phyloP scores from a whole-genome alignment of 1,140 invertebrate genomes.

The Heliconius hermathena region DNA sequence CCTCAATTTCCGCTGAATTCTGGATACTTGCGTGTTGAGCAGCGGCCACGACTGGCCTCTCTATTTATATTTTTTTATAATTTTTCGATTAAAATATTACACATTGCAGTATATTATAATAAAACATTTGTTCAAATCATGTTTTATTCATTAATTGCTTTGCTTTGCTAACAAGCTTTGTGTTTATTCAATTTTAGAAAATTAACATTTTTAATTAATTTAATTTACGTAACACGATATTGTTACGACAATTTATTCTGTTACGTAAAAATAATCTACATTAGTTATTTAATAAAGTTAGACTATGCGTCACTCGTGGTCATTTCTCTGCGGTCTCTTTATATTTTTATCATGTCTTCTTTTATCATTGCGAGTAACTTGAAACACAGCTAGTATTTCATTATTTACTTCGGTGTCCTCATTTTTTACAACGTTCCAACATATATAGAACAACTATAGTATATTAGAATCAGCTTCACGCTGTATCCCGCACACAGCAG shows the following conservation, averaged over 20 bases:
- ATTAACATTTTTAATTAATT: slow-evolving; percentile 7
- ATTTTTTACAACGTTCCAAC: neutral
- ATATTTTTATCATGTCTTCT: slow-evolving; percentile 8
- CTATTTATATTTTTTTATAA: no score
- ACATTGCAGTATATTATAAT: neutral
- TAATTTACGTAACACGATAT: neutral
- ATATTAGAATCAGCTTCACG: no score
- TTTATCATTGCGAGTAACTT: slow-evolving; percentile 12
- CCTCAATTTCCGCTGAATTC: no score
- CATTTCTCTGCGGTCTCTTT: neutral
- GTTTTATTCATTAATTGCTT: neutral
- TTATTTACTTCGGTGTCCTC: slow-evolving; percentile 2
- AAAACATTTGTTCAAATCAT: neutral
- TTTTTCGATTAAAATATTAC: no score
- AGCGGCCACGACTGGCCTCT: no score
- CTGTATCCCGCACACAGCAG: no score
- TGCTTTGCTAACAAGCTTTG: no score
- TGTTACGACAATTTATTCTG: neutral
- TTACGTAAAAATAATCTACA: neutral
- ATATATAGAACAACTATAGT: neutral
- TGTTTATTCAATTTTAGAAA: neutral
- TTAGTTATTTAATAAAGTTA: neutral
- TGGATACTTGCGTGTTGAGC: no score
- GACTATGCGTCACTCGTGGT: neutral
- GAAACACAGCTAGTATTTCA: neutral